phyloP scores from a whole-genome alignment of 1,140 invertebrate genomes.

The Tetraneura akinire region DNA sequence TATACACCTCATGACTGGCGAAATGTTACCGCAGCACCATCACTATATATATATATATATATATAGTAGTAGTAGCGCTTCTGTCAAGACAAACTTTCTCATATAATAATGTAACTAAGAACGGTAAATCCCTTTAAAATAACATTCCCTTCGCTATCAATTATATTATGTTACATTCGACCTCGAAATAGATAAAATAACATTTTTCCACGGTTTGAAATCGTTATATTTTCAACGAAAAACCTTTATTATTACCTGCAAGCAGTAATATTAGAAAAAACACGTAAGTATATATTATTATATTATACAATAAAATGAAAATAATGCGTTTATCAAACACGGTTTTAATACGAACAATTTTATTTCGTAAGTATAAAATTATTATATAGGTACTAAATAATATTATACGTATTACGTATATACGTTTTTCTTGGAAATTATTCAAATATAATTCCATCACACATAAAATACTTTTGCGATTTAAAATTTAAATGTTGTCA shows the following conservation, averaged over 20 bases:
- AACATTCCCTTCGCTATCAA: constrained; percentile 25
- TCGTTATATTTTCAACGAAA: too few species aligned
- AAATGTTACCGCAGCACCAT: constrained; percentile 26
- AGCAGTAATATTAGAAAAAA: not conserved
- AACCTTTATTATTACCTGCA: not conserved
- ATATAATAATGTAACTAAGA: constrained; percentile 14
- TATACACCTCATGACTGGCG: constrained; percentile 23
- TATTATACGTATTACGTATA: too few species aligned
- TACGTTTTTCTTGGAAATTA: not conserved
- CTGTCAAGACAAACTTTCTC: constrained; percentile 45
- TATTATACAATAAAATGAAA: too few species aligned
- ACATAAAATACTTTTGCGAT: not conserved
- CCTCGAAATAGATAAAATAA: not conserved
- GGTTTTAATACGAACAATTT: too few species aligned
- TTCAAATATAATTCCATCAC: not conserved
- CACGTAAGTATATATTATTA: too few species aligned
- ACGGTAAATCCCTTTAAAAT: constrained; percentile 32
- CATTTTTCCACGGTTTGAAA: not conserved
- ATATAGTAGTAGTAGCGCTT: not conserved
- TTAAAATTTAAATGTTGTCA: not conserved
- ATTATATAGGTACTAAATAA: not conserved
- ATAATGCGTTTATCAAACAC: too few species aligned
- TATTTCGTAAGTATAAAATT: not conserved
- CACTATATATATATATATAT: too few species aligned
- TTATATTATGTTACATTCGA: not conserved